Evolutionary conservation across 2,113 vertebrate genomes (phyloP), one percentile per base, ranked within the genome.

Genomic region (Anarhynchus alexandrinus): DNA sequence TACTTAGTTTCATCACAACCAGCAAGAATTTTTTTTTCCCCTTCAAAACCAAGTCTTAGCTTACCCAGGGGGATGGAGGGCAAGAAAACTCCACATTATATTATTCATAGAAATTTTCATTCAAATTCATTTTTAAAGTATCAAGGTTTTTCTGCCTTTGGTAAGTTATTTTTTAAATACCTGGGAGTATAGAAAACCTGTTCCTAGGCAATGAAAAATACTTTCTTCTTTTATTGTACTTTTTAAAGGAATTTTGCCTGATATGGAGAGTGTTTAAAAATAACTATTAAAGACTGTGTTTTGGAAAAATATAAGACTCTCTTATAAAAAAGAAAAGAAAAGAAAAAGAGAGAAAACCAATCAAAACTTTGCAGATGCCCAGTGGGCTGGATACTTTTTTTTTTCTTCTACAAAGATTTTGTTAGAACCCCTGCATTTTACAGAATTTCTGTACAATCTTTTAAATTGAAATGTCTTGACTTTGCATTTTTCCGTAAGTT

Each of bases 141-240:
- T 93, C 89, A 89, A 92, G 86, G 83, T 78, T 91, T 94, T 90
- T 85, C 66, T 93, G 82, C 52, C 89, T 96, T 96, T 96, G 74
- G 34, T 90, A 93, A 90, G 54, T 66, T 85, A 76, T 76, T 91
- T 95, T 96, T 96, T 11, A 93, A 94, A 85, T 82, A 95, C 40
- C 85, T 90, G 38, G 9, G 85, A 93, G 45, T 89, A 82, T 20
- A 84, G 22, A 86, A 94, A 85, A 77, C 61, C 62, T 77, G 52
- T 76, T 93, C 40, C 83, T 91, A 94, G 86, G 91, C 82, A 87
- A 69, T 94, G 82, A 82, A 90, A 93, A 92, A 82, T 51, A 66
- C 77, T 95, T 77, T 76, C 30, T 82, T 94, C 61, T 65, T 95
- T 88, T 77, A 15, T 58, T 94, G 83, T 90, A 80, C 54, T 73